Conservation (phyloP, 2,797 vertebrate species). For the Chaunax sp. region DNA sequence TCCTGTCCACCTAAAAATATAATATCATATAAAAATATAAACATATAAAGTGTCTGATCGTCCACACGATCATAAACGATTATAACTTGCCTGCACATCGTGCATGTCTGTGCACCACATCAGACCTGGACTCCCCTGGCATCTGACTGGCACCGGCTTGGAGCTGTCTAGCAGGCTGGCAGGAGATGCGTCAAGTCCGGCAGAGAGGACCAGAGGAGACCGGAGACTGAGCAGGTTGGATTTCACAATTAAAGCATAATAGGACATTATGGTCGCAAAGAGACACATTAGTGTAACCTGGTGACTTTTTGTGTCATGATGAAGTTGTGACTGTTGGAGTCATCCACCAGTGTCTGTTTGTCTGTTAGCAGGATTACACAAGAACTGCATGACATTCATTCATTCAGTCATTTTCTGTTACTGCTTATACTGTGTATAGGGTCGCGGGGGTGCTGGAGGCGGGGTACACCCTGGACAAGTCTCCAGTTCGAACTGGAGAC, state of each 20-base stretch:
- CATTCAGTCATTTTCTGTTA: too few relatives aligned
- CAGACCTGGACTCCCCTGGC: conserved; percentile 52
- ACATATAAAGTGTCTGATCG: conserved; percentile 1
- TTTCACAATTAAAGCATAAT: conserved; percentile 56
- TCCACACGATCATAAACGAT: not conserved
- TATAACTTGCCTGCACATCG: conserved; percentile 44
- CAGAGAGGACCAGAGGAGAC: not conserved
- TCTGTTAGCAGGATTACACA: too few relatives aligned
- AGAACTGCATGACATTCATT: too few relatives aligned
- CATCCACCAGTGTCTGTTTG: too few relatives aligned
- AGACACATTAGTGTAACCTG: not conserved
- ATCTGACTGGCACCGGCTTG: conserved; percentile 69
- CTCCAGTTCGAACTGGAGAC: too few relatives aligned
- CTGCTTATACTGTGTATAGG: too few relatives aligned
- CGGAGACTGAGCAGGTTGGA: conserved; percentile 2
- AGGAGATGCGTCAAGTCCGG: conserved; percentile 47
- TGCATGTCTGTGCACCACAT: conserved; percentile 54
- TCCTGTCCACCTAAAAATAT: not conserved
- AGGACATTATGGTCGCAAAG: rapidly evolving
- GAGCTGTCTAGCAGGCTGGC: conserved; percentile 61
- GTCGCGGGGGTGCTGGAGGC: too few relatives aligned
- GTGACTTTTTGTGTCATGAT: not conserved
- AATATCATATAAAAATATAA: not conserved
- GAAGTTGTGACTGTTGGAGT: too few relatives aligned
- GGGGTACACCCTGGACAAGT: too few relatives aligned